A percentile compares a stretch with the other conserved stretches of the same genome.
Evolutionary conservation across 2,113 vertebrate species (phyloP).

Genomic region (Oryzias javanicus): DNA sequence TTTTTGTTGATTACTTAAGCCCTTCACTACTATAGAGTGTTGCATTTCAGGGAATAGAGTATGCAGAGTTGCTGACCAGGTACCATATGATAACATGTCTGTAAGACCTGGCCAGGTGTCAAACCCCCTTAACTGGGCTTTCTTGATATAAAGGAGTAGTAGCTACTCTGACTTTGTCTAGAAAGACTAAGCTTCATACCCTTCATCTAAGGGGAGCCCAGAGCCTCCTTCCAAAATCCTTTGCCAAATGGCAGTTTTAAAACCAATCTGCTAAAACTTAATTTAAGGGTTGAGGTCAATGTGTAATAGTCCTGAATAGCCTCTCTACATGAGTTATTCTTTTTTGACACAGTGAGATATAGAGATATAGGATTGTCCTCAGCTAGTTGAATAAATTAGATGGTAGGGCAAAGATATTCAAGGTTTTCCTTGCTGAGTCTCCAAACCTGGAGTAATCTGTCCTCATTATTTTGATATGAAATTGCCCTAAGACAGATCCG

Average conservation of each 20-base stretch:
- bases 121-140: no score
- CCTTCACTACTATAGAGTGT: no score
- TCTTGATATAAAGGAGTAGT: no score
- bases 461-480: constrained; percentile 68
- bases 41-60: no score
- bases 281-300: background rate
- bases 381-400: constrained; percentile 33
- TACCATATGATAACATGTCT: no score
- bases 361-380: constrained; percentile 28
- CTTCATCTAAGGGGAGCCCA: background rate
- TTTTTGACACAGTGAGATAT: constrained; percentile 18
- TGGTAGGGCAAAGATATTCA: constrained; percentile 29
- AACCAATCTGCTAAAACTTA: constrained; percentile 14
- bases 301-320: constrained; percentile 6
- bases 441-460: constrained; percentile 54
- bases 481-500: constrained; percentile 62
- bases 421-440: constrained; percentile 41
- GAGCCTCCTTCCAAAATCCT: background rate
- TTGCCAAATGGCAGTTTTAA: constrained; percentile 20
- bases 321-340: constrained; percentile 23
- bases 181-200: no score
- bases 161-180: no score
- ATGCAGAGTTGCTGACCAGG: no score
- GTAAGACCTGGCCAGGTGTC: no score
- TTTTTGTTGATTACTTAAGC: no score